phyloP scores from a whole-genome alignment of 2,888 invertebrate species.

The Polymixis lichenea region DNA sequence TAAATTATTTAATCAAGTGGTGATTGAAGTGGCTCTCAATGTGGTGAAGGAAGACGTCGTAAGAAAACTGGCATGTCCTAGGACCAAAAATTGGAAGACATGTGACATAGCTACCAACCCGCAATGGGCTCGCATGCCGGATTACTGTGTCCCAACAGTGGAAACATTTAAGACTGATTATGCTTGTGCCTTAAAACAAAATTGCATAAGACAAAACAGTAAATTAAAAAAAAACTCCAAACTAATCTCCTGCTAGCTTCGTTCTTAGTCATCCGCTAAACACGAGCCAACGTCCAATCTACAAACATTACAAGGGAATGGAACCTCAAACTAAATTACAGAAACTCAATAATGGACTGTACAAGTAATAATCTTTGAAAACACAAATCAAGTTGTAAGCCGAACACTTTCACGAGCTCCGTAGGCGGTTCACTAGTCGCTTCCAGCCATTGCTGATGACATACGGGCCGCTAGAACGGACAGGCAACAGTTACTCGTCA shows the following conservation, averaged over 20 bases:
- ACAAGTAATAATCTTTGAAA: conserved; percentile 86
- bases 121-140: too few species aligned
- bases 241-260: not conserved
- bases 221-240: not conserved
- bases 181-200: not conserved
- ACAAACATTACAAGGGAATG: conserved; percentile 71
- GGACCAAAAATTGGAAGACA: too few species aligned
- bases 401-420: conserved; percentile 86
- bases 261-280: conserved; percentile 39
- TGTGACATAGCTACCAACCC: too few species aligned
- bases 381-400: conserved; percentile 89
- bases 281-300: conserved; percentile 44
- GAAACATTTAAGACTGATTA: too few species aligned
- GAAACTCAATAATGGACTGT: conserved; percentile 81
- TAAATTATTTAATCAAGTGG: too few species aligned
- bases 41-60: too few species aligned
- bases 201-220: not conserved
- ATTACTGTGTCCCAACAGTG: too few species aligned
- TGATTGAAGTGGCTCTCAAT: too few species aligned
- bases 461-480: conserved; percentile 66
- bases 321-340: conserved; percentile 81
- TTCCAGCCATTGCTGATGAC: conserved; percentile 81
- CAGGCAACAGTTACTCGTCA: conserved; percentile 48
- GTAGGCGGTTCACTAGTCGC: conserved; percentile 87
- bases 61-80: too few species aligned